Base-by-base conservation (phyloP, 2,113 vertebrate genomes). In the Lepidothrix coronata region DNA sequence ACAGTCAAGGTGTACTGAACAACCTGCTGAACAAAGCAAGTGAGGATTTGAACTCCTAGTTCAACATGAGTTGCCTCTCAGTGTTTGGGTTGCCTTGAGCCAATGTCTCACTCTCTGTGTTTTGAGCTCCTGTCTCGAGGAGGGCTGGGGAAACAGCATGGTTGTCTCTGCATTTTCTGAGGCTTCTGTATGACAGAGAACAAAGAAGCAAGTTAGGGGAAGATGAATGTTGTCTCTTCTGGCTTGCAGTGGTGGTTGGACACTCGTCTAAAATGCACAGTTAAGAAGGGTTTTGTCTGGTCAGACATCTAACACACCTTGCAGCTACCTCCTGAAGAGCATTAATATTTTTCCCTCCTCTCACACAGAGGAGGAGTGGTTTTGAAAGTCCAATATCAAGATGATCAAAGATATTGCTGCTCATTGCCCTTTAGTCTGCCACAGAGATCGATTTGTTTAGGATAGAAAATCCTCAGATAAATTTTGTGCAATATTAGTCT, bases 1-100 rank as follows among this genome's bases (percentile, higher is more conserved):
- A 19, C 58, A 59, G 31, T 5, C 0, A 0, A 44, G 22, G 8
- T 11, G 25, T 37, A 31, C n/a, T 54, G 39, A 54, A 6, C 55
- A 33, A 58, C 23, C 31, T 39, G 3, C 71, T 41, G n/a, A 63
- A 44, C 39, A 63, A 1, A 59, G 18, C 18, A 59, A 43, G 19
- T 7, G 39, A 39, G 31, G 77, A 77, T 77, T 48, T 58, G 43
- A 57, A 5, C 10, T 76, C 51, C 35, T 62, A 28, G 5, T 27
- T 46, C 58, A 62, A 1, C 4, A 5, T 33, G 48, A 31, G 4
- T 21, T 85, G 48, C 44, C 37, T 12, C 14, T 20, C 17, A 51
- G 52, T 1, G 0, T 52, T 8, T 77, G 63, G 72, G 43, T 43
- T 71, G 58, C 52, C 41, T 51, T 33, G 30, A 27, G 67, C 51